Conservation (phyloP, 2,888 invertebrate species). For the Micoletzkya japonica region DNA sequence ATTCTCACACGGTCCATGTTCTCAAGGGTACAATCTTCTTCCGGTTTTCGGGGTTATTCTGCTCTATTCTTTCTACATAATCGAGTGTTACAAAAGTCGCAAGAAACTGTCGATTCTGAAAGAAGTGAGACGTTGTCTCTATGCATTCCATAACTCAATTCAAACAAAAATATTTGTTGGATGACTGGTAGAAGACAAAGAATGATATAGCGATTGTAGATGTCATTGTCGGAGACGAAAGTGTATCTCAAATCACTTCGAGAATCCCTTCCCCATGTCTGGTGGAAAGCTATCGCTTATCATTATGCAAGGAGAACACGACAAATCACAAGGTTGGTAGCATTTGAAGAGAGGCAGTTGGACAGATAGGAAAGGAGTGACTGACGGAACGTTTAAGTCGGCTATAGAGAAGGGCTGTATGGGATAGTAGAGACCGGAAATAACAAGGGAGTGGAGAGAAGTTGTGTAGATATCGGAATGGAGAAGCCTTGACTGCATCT, state of each 20-base stretch:
- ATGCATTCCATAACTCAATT: not conserved
- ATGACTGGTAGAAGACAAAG: no score
- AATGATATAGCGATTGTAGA: constrained; percentile 62
- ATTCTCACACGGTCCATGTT: constrained; percentile 73
- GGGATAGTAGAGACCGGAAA: not conserved
- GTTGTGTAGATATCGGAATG: constrained; percentile 75
- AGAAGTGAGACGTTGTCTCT: constrained; percentile 52
- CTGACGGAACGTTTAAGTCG: no score
- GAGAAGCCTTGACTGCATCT: constrained; percentile 80
- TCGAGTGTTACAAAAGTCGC: constrained; percentile 82
- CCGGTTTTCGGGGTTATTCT: constrained; percentile 80
- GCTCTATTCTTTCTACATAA: constrained; percentile 79
- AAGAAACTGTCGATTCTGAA: constrained; percentile 74
- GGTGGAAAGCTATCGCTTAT: constrained; percentile 86
- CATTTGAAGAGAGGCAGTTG: not conserved
- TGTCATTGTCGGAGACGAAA: constrained; percentile 74
- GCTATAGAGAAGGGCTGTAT: no score
- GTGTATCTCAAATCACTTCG: constrained; percentile 74
- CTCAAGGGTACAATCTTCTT: constrained; percentile 81
- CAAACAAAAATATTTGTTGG: not conserved
- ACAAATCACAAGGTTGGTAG: constrained; percentile 67
- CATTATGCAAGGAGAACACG: constrained; percentile 79
- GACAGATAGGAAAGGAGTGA: no score
- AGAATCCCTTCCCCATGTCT: constrained; percentile 77
- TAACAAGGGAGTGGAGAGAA: not conserved